These are phyloP conservation scores for Hyphantria cunea DNA, from an alignment of 1,140 invertebrate genomes.

Conservation along the genomic window DNA sequence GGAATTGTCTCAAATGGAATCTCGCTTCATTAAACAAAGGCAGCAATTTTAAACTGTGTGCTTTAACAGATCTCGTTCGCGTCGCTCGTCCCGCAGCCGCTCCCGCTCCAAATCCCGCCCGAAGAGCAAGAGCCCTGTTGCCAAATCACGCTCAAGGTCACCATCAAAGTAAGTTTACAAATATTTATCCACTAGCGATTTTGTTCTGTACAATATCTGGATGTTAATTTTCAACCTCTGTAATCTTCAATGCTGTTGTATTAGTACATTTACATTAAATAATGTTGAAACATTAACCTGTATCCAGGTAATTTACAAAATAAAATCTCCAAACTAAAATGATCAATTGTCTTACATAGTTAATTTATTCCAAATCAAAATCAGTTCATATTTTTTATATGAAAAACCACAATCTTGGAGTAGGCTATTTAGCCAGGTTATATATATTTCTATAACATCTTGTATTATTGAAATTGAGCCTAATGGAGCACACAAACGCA, in stretches of 20 bases:
- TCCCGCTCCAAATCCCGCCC: slow-evolving; percentile 87
- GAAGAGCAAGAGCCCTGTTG: slow-evolving; percentile 87
- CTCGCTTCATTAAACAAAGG: too few species aligned
- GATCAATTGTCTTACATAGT: too few species aligned
- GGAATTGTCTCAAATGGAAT: background rate
- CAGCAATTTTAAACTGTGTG: background rate
- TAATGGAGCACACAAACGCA: background rate
- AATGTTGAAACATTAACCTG: too few species aligned
- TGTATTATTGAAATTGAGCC: too few species aligned
- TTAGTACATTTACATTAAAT: too few species aligned
- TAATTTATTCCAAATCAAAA: too few species aligned
- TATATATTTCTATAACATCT: too few species aligned
- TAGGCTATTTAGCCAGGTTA: slow-evolving; percentile 1
- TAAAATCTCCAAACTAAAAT: too few species aligned
- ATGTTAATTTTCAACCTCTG: too few species aligned
- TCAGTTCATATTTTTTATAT: too few species aligned
- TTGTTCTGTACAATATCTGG: slow-evolving; percentile 17
- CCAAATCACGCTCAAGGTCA: slow-evolving; percentile 87
- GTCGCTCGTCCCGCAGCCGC: slow-evolving; percentile 85
- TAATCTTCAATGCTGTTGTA: too few species aligned
- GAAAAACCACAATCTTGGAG: background rate
- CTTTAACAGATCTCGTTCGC: slow-evolving; percentile 80
- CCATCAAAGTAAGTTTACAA: slow-evolving; percentile 76
- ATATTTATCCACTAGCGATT: background rate
- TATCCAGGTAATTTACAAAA: too few species aligned